Evolutionary conservation across 2,113 vertebrate genomes (phyloP), one percentile per base, ranked within the genome.

Genomic region (Toxostoma redivivum): DNA sequence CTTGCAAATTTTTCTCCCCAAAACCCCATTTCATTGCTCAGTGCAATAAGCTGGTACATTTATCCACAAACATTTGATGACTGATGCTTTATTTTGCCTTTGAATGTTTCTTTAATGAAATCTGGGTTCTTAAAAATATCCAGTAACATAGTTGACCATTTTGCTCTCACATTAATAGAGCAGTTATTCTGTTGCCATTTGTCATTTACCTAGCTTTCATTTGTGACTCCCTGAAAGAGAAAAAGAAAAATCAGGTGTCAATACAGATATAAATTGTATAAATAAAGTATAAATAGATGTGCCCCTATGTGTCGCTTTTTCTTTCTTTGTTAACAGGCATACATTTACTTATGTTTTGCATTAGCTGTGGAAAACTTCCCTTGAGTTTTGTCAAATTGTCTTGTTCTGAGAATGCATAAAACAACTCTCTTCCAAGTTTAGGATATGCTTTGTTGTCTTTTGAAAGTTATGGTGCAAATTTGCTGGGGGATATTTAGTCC

Each of bases 51-150:
- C 92, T 66, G 65, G 93, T 94, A 81, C 95, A 94, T 96, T 95
- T 96, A 92, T 96, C 86, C 93, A 90, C 92, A 96, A 97, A 93
- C 95, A 93, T 95, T 96, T 96, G 88, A 96, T 95, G 95, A 96
- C 94, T 97, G 95, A 96, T 95, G 92, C 94, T 95, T 95, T 97
- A 89, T 97, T 97, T 96, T 94, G 86, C 70, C 83, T 95, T 96
- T 96, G 93, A 97, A 95, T 96, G 94, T 95, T 95, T 82, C 92
- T 95, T 96, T 97, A 95, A 94, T 96, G 86, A 93, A 96, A 92
- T 95, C 85, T 86, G 60, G 6, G 33, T 76, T 47, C 94, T 95
- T 94, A 89, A 96, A 96, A 94, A 94, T 96, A 95, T 65, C 88
- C 77, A 80, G 61, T 81, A 93, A 93, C 79, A 78, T 35, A 77